Percentiles rank a stretch among this genome's conserved stretches.
Conservation (phyloP, 37 sponge, comb jelly and placozoan genomes). For the Cladorhizidae sp. region DNA sequence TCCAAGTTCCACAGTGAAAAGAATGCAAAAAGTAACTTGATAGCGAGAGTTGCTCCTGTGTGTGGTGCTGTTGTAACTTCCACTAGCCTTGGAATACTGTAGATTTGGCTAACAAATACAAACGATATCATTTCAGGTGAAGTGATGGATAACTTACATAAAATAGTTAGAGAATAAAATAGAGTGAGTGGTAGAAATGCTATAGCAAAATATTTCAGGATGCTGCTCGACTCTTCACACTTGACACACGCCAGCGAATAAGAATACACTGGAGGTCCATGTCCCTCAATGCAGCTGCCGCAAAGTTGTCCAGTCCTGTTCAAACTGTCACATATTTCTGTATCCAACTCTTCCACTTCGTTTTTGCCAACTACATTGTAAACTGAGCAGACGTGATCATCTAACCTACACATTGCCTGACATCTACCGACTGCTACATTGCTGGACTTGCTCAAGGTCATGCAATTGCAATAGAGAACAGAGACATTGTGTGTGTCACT, state of each 20-base stretch:
- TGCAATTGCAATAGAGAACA: conserved; percentile 1
- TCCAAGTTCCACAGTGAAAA: conserved; percentile 6
- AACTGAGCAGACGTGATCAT: background rate
- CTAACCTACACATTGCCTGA: background rate
- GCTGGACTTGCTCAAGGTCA: background rate
- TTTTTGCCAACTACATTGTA: no score
- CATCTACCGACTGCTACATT: background rate
- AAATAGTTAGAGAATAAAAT: background rate
- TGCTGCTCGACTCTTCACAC: background rate
- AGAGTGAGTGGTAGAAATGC: background rate
- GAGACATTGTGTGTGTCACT: background rate
- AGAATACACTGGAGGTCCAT: no score
- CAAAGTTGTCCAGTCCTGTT: background rate
- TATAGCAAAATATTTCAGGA: background rate
- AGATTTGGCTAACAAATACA: background rate
- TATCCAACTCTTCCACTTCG: background rate
- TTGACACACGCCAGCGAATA: background rate
- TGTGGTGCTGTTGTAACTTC: background rate
- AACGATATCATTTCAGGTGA: background rate
- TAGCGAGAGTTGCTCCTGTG: background rate
- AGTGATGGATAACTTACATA: background rate
- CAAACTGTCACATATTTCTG: background rate
- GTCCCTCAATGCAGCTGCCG: background rate
- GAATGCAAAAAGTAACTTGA: background rate
- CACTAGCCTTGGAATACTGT: background rate